Percentiles rank a stretch among this genome's conserved stretches.
Conservation (phyloP, 2,888 invertebrate genomes). For the Ochlodes sylvanus region DNA sequence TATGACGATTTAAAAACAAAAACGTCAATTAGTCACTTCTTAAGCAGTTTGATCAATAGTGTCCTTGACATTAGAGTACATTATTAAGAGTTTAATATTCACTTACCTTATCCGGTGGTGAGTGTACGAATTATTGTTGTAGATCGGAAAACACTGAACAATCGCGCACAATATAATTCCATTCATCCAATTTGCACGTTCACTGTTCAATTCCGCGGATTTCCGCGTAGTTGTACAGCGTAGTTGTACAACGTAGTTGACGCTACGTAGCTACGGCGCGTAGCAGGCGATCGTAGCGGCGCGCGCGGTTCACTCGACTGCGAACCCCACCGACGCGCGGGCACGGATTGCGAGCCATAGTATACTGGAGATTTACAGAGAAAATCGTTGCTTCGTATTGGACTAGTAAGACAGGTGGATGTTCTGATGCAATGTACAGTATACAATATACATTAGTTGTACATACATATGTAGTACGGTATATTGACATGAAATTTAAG, state of each 20-base stretch:
- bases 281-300: constrained; percentile 71
- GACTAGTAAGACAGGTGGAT: too few species aligned
- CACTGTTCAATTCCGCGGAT: constrained; percentile 52
- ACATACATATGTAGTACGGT: too few species aligned
- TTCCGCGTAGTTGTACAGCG: constrained; percentile 62
- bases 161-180: constrained; percentile 49
- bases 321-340: constrained; percentile 64
- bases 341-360: constrained; percentile 69
- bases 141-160: constrained; percentile 25
- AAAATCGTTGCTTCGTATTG: constrained; percentile 21
- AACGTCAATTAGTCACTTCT: constrained; percentile 9
- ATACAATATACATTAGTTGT: too few species aligned
- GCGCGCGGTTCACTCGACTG: constrained; percentile 73
- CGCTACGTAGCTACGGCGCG: constrained; percentile 64
- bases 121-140: neutral
- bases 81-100: constrained; percentile 57
- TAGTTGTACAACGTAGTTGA: constrained; percentile 61
- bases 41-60: constrained; percentile 69
- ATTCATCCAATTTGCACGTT: constrained; percentile 56
- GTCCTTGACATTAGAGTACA: constrained; percentile 77
- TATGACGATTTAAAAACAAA: constrained; percentile 19
- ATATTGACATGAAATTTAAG: too few species aligned
- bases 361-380: constrained; percentile 53
- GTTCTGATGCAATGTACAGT: too few species aligned
- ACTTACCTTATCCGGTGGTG: constrained; percentile 64